A percentile compares a stretch with the other conserved stretches of the same genome.
Evolutionary conservation across 2,113 vertebrate species (phyloP).

Genomic region (Siphamia tubifer): DNA sequence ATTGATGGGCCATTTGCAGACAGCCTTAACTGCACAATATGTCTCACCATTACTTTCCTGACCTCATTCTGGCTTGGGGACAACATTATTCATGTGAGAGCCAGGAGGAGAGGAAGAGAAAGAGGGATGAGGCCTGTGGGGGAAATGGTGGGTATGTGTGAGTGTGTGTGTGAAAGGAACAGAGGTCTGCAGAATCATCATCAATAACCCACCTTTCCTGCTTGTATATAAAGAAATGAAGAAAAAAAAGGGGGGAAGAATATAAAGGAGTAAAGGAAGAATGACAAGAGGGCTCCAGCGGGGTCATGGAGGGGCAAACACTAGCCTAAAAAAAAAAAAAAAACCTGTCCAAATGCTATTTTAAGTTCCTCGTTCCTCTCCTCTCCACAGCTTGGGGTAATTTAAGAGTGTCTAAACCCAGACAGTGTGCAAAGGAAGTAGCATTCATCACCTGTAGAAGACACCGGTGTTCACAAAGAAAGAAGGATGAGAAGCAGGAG

Average conservation of each 20-base stretch:
- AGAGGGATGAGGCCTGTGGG: constrained; percentile 53
- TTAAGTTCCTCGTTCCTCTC: constrained; percentile 63
- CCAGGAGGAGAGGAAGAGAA: constrained; percentile 47
- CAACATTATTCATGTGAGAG: constrained; percentile 76
- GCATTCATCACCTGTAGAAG: constrained; percentile 75
- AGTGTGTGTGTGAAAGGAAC: constrained; percentile 20
- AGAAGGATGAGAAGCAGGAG: constrained; percentile 48
- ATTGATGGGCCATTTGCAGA: constrained; percentile 70
- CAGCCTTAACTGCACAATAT: constrained; percentile 70
- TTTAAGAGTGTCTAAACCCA: constrained; percentile 72
- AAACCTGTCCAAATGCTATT: constrained; percentile 70
- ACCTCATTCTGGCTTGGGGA: constrained; percentile 78
- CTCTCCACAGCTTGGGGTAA: constrained; percentile 66
- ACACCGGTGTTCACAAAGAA: constrained; percentile 64
- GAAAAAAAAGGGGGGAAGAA: constrained; percentile 22
- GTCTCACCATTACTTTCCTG: constrained; percentile 70
- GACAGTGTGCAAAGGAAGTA: constrained; percentile 51
- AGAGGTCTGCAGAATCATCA: constrained; percentile 70
- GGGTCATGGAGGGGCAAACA: constrained; percentile 48
- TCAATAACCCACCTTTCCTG: constrained; percentile 72
- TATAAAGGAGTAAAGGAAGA: constrained; percentile 28
- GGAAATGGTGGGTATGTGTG: constrained; percentile 22
- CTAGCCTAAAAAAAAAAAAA: constrained; percentile 65
- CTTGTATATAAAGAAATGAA: constrained; percentile 24
- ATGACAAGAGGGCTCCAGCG: constrained; percentile 25